Evolutionary conservation across 2,888 invertebrate genomes (phyloP), one percentile per base, ranked within the genome.

Genomic region (Lasioglossum malachurum): DNA sequence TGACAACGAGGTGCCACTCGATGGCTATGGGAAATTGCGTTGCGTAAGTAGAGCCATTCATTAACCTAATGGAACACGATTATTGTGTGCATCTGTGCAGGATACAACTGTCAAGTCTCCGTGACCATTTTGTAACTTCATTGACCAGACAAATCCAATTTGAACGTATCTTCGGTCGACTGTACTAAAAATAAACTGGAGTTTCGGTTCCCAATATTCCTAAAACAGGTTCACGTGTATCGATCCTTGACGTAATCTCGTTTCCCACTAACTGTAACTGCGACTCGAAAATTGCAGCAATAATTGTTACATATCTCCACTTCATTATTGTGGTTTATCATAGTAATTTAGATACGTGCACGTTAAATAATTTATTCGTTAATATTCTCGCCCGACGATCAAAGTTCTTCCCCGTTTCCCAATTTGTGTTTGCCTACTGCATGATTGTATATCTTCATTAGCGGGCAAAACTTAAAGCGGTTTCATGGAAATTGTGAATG

Each of bases 131-230:
- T 46, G 79, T 77, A 72, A 44, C 57, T 38, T 57, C n/a, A 35
- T 12, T 64, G 78, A 35, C 60, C 23, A 23, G 82, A 75, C 78
- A 78, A 85, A 85, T 85, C 86, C 82, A 87, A 87, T 87, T 87
- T 85, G 38, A 67, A 46, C 44, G 77, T 46, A n/a, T 86, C 76
- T 79, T 75, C 79, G 16, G 75, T 49, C 84, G 41, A 19, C 35
- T 64, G 60, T 77, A 74, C 73, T 79, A 84, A 81, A 85, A 85
- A 78, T 84, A 85, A 85, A 84, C 31, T 27, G 31, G 10, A 71
- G 35, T 44, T 71, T 77, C 71, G 78, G 35, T 16, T 64, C 14
- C 27, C 16, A 23, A 80, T 75, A 78, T 75, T 46, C 64, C 74
- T 16, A 46, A 49, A 67, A 73, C 53, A 27, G 44, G 23, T 72